These are phyloP conservation scores for Eupithecia exiguata DNA, from an alignment of 2,888 invertebrate species.

Conservation along the genomic window DNA sequence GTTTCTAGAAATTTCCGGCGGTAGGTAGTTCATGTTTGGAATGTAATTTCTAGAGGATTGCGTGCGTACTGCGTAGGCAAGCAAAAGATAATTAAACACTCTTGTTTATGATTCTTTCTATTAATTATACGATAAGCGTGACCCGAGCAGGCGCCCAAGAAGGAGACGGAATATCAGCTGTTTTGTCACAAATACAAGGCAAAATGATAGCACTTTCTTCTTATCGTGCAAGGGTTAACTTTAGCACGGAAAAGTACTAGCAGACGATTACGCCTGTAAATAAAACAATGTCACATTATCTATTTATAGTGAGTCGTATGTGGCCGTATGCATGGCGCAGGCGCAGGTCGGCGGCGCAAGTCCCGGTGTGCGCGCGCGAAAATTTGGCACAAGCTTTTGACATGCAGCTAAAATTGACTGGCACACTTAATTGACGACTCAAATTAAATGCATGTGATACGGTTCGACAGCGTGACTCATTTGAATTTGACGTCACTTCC, in stretches of 20 bases:
- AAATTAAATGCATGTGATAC: slow-evolving; percentile 43
- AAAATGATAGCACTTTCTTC: slow-evolving; percentile 47
- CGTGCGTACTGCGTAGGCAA: neutral
- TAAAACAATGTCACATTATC: slow-evolving; percentile 77
- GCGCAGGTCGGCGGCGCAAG: slow-evolving; percentile 43
- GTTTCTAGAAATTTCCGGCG: neutral
- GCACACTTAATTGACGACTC: slow-evolving; percentile 57
- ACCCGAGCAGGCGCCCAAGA: slow-evolving; percentile 32
- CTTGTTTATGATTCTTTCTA: slow-evolving; percentile 33
- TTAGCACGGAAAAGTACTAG: slow-evolving; percentile 79
- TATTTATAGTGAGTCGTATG: slow-evolving; percentile 69
- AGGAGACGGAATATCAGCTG: slow-evolving; percentile 34
- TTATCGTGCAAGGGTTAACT: slow-evolving; percentile 73
- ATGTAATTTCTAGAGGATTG: neutral
- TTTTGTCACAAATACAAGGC: slow-evolving; percentile 27
- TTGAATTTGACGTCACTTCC: slow-evolving; percentile 43
- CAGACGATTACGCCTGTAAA: slow-evolving; percentile 60
- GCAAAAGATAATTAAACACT: slow-evolving; percentile 8
- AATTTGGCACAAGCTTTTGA: slow-evolving; percentile 70
- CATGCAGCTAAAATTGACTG: slow-evolving; percentile 65
- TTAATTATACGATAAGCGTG: slow-evolving; percentile 25
- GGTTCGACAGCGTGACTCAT: slow-evolving; percentile 22
- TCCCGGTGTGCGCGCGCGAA: slow-evolving; percentile 46
- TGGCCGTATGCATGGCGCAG: slow-evolving; percentile 49
- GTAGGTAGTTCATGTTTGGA: neutral